Conservation (phyloP, 2,113 vertebrate genomes). For the Entomyzon cyanotis region DNA sequence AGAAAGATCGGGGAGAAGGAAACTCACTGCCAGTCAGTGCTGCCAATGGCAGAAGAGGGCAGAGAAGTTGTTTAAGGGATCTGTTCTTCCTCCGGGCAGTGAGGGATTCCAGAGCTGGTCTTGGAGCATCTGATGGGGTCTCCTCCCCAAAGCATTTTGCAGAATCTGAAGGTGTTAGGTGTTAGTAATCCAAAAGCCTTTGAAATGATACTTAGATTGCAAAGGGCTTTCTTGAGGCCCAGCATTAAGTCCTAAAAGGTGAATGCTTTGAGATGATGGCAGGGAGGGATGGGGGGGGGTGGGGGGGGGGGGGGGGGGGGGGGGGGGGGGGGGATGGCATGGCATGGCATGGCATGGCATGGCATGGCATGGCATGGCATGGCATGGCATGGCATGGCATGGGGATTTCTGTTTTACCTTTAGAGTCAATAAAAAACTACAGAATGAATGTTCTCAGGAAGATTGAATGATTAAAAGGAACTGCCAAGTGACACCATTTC, state of each 20-base stretch:
- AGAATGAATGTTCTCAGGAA: background rate
- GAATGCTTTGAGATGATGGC: background rate
- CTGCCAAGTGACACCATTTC: background rate
- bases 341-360: background rate
- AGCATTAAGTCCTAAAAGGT: accelerated
- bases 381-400: background rate
- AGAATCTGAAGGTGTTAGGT: accelerated
- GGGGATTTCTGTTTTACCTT: background rate
- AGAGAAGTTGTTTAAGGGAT: background rate
- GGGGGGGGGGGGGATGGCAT: background rate
- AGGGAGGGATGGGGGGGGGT: background rate
- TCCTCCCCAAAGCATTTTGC: background rate
- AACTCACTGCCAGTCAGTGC: accelerated
- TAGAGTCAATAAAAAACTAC: background rate
- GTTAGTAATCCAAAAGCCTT: background rate
- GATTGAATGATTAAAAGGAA: background rate
- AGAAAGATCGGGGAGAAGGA: background rate
- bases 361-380: background rate
- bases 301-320: background rate
- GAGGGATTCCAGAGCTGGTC: background rate
- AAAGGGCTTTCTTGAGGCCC: background rate
- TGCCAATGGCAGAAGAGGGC: accelerated
- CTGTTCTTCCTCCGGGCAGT: background rate
- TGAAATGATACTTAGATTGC: background rate
- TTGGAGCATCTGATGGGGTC: background rate